Conservation (phyloP, 2,113 vertebrate species). For the Calypte anna region DNA sequence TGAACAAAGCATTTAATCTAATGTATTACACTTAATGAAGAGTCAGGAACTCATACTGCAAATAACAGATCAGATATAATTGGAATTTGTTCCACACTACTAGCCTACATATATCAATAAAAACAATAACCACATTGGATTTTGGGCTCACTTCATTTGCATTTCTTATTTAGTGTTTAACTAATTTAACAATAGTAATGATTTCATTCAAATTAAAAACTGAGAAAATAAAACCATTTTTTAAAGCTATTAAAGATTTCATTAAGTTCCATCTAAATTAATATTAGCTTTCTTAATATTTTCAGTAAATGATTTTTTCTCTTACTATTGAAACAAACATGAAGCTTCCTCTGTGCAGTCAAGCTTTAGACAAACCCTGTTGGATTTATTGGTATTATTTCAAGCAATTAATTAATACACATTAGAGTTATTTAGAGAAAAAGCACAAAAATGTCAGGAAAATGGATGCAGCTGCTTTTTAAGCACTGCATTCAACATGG, state of each 20-base stretch:
- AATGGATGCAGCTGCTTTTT: constrained; percentile 65
- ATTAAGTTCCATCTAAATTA: constrained; percentile 72
- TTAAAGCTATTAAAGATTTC: constrained; percentile 69
- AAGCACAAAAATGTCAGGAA: constrained; percentile 47
- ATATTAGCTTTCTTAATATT: constrained; percentile 62
- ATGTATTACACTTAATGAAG: constrained; percentile 67
- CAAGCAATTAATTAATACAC: constrained; percentile 75
- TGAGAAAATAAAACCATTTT: constrained; percentile 69
- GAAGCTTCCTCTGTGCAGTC: constrained; percentile 66
- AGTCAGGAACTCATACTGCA: constrained; percentile 66
- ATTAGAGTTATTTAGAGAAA: constrained; percentile 57
- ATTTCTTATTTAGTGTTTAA: constrained; percentile 77
- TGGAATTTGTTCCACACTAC: constrained; percentile 71
- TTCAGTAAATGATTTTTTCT: constrained; percentile 41
- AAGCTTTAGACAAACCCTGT: constrained; percentile 71
- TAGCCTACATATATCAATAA: constrained; percentile 71
- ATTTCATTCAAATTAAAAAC: constrained; percentile 74
- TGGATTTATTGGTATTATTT: constrained; percentile 76
- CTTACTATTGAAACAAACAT: constrained; percentile 51
- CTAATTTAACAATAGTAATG: constrained; percentile 74
- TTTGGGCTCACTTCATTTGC: constrained; percentile 71
- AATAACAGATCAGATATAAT: constrained; percentile 76
- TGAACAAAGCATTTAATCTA: constrained; percentile 54
- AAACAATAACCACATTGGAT: constrained; percentile 71
- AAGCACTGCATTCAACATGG: constrained; percentile 31